Base-by-base conservation (phyloP, 2,113 vertebrate genomes). In the Smithornis capensis region DNA sequence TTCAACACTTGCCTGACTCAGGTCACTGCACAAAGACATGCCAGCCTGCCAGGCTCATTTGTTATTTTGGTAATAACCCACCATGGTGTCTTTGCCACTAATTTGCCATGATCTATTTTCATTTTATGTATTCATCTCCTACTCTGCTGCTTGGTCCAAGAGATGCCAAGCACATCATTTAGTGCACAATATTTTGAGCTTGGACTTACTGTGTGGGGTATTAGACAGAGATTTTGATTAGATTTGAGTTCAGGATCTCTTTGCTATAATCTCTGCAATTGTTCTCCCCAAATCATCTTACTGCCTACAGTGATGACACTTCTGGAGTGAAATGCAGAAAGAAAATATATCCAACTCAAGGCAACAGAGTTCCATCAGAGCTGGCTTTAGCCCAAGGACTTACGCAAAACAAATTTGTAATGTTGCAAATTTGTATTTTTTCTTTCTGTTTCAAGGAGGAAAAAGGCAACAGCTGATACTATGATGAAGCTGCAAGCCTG, bases 21-120 rank as follows among this genome's bases (percentile, higher is more conserved):
- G 89, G 83, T 95, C 87, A 84, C 79, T 87, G 86, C 81, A 89
- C 87, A 96, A 95, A 96, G 71, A 45, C 74, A 47, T 84, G 84
- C 86, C 83, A 90, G 40, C 50, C 80, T 74, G 64, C 94, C 96
- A 95, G 79, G 76, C 55, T 89, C 88, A 91, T 97, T 96, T 95
- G 68, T 96, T 97, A 91, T 86, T 75, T 91, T 96, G 93, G 92
- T 95, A 96, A 94, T 82, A 71, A 95, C 87, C 78, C 2, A 2
- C 60, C 87, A 53, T 7, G 28, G 89, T 94, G 97, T 92, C 93
- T 96, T 93, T 91, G 91, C 68, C 12, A 7, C 64, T 93, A 95
- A 95, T 90, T 95, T 92, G 96, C 94, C 91, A 50, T 25, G 94
- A 93, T 91, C 95, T 91, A 90, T 90, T 91, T 95, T 86, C 56